Base-by-base conservation (phyloP, 2,113 vertebrate genomes). In the Paracanthobrama guichenoti region DNA sequence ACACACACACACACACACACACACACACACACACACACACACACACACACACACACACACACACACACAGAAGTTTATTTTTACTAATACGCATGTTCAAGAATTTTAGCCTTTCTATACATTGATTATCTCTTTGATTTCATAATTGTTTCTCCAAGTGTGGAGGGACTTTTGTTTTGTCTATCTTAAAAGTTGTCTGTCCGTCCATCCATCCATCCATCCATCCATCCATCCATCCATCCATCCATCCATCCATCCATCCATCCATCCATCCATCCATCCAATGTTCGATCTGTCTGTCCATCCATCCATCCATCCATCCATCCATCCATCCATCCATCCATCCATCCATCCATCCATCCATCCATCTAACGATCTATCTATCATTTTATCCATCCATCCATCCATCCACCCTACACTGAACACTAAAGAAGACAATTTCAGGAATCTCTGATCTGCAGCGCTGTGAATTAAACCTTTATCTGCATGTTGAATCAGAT, bases 1-100 rank as follows among this genome's bases (percentile, higher is more conserved):
- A 69, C 44, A 69, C 59, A 74, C 76, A 81, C 57, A 73, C 66
- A 39, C 14, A 48, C 42, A 20, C 26, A 57, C 7, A 9, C 55
- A 8, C 6, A 85, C 69, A 85, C 62, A 84, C 60, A 83, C 69
- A 78, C 79, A 79, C 62, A 79, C 71, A 79, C 71, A 73, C 77
- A 69, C 60, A 55, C 75, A 26, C 55, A 62, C 48, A 50, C 48
- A 73, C 28, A 26, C 20, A 53, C 12, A 71, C 0, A 67, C 18
- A 35, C 2, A 66, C 0, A 35, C 6, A 72, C 20, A 72, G 18
- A 39, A 5, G 28, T 14, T 77, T 20, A 14, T 78, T 59, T 57
- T 35, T 73, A 60, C 62, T 59, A n/a, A 60, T 16, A 6, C 26
- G 2, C 5, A 28, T 66, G 57, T 64, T 79, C 8, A 79, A 79